These are phyloP conservation scores for Catostylus mosaicus DNA, from an alignment of 30 jellyfish, hydroid and myxozoan species.

Conservation along the genomic window DNA sequence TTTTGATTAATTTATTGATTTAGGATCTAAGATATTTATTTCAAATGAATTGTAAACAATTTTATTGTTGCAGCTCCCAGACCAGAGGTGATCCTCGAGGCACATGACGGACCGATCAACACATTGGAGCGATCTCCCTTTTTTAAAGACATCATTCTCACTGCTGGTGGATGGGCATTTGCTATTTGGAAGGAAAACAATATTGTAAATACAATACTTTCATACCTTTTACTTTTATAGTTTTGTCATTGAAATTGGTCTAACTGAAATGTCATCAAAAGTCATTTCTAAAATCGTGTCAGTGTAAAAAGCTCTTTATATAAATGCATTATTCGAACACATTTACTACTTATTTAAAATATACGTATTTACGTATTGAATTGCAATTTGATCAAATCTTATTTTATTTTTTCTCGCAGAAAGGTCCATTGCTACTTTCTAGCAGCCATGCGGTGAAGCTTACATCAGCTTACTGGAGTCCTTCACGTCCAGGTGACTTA, in stretches of 20 bases:
- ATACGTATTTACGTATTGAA: too few relatives aligned
- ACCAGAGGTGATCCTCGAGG: slow-evolving; percentile 68
- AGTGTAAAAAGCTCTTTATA: too few relatives aligned
- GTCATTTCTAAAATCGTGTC: too few relatives aligned
- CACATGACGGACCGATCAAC: slow-evolving; percentile 75
- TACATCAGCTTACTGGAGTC: slow-evolving; percentile 90
- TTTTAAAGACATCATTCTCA: slow-evolving; percentile 75
- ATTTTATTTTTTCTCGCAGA: slow-evolving; percentile 28
- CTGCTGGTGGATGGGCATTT: slow-evolving; percentile 98
- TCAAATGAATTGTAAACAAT: too few relatives aligned
- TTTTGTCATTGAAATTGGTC: neutral
- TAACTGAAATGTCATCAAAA: slow-evolving; percentile 1
- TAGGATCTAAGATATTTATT: neutral
- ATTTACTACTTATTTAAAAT: too few relatives aligned
- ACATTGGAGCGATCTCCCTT: slow-evolving; percentile 85
- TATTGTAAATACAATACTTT: slow-evolving; percentile 45
- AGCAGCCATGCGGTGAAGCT: slow-evolving; percentile 56
- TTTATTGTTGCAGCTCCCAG: slow-evolving; percentile 77
- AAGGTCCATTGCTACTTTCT: slow-evolving; percentile 81
- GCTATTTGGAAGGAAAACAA: slow-evolving; percentile 84
- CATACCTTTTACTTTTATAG: neutral
- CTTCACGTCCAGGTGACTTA: slow-evolving; percentile 81
- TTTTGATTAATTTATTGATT: too few relatives aligned
- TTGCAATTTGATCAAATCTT: too few relatives aligned
- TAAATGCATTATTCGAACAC: too few relatives aligned